Evolutionary conservation across 2,113 vertebrate genomes (phyloP).

Genomic region (Felis catus): DNA sequence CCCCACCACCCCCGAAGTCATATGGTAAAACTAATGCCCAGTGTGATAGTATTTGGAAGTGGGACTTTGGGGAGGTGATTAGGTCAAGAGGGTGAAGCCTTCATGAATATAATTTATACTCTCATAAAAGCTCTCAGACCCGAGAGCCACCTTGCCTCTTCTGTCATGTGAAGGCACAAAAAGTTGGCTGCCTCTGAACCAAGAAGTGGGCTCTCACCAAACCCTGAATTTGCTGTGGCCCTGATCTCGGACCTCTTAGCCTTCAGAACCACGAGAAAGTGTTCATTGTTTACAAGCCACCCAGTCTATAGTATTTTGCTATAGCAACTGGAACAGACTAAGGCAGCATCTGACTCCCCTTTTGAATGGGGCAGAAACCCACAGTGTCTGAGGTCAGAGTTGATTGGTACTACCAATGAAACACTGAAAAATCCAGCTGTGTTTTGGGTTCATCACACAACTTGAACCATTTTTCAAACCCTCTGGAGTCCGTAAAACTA

Average conservation of each 20-base stretch:
- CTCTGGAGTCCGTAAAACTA: slow-evolving; percentile 65
- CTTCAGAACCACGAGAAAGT: not conserved
- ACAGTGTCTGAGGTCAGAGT: not conserved
- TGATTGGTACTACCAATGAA: not conserved
- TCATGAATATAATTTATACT: not conserved
- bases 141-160: not conserved
- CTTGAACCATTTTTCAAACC: slow-evolving; percentile 67
- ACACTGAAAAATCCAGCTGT: not conserved
- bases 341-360: not conserved
- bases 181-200: not conserved
- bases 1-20: not conserved
- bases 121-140: not conserved
- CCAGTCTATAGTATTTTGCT: not conserved
- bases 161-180: not conserved
- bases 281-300: not conserved
- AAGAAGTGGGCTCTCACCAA: not conserved
- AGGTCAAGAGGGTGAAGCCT: not conserved
- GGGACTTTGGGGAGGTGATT: not conserved
- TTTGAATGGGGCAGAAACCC: not conserved
- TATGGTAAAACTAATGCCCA: not conserved
- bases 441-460: slow-evolving; percentile 53
- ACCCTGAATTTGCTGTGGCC: not conserved
- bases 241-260: not conserved
- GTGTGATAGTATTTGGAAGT: not conserved
- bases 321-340: not conserved